Percentiles rank a stretch among this genome's conserved stretches.
phyloP scores from a whole-genome alignment of 1,140 invertebrate species.

The Drosophila busckii region DNA sequence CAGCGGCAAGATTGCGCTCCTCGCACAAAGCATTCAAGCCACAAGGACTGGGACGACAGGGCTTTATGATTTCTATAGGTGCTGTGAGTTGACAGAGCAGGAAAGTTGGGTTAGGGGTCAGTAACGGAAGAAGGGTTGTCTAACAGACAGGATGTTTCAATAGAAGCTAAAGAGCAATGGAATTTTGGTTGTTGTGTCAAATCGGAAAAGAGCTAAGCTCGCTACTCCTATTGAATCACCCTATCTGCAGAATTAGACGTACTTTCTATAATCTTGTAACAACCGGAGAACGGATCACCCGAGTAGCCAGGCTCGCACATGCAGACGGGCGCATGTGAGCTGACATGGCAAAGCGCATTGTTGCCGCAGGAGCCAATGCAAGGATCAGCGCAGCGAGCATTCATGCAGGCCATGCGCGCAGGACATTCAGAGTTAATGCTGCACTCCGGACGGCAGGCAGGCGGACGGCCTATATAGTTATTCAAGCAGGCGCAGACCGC shows the following conservation, averaged over 20 bases:
- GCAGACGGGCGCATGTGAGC: constrained; percentile 86
- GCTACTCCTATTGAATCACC: too few relatives aligned
- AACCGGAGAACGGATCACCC: constrained; percentile 87
- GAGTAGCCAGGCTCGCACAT: constrained; percentile 84
- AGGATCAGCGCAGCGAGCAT: constrained; percentile 85
- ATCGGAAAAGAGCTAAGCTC: too few relatives aligned
- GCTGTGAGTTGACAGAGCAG: constrained; percentile 55
- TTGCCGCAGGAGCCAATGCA: constrained; percentile 86
- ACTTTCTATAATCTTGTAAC: constrained; percentile 80
- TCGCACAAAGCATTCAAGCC: constrained; percentile 90
- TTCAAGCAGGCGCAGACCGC: constrained; percentile 84
- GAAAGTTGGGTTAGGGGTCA: constrained; percentile 11
- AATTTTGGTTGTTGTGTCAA: too few relatives aligned
- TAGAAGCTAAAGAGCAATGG: too few relatives aligned
- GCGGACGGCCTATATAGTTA: constrained; percentile 85
- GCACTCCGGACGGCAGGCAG: constrained; percentile 87
- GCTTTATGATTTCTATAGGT: constrained; percentile 80
- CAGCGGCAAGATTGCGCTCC: constrained; percentile 85
- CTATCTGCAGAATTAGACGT: constrained; percentile 54
- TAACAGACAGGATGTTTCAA: neutral
- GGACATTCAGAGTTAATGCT: constrained; percentile 85
- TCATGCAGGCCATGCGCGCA: constrained; percentile 84
- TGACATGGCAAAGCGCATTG: constrained; percentile 84
- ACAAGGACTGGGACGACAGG: constrained; percentile 85
- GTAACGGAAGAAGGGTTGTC: neutral